A percentile compares a stretch with the other conserved stretches of the same genome.
Conservation (phyloP, 2,797 vertebrate genomes). For the Selene dorsalis region DNA sequence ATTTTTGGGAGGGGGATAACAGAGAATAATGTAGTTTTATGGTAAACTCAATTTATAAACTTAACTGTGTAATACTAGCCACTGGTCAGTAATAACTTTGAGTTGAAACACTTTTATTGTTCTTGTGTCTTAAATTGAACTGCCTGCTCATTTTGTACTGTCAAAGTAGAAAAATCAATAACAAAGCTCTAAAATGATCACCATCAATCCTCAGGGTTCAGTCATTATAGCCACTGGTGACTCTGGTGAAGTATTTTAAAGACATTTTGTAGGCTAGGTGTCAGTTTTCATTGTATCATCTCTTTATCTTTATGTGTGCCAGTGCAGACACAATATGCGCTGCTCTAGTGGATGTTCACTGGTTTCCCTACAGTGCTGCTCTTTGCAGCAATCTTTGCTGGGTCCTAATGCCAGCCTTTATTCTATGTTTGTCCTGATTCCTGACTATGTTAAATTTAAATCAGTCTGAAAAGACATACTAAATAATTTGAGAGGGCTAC, state of each 20-base stretch:
- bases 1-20: neutral
- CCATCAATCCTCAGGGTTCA: neutral
- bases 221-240: neutral
- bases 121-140: neutral
- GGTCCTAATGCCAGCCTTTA: neutral
- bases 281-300: constrained; percentile 24
- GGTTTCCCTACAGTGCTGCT: constrained; percentile 11
- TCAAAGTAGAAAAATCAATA: constrained; percentile 1
- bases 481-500: constrained; percentile 8
- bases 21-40: neutral
- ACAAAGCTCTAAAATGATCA: neutral
- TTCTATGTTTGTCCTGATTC: neutral
- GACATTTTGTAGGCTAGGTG: constrained; percentile 11
- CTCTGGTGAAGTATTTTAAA: constrained; percentile 5
- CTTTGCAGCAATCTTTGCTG: constrained; percentile 7
- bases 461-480: neutral
- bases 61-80: neutral
- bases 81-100: neutral
- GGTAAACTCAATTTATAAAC: neutral
- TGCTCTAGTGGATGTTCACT: constrained; percentile 6
- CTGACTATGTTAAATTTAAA: neutral
- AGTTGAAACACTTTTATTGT: neutral
- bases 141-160: neutral
- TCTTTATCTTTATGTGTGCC: constrained; percentile 24
- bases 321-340: neutral